Percentiles rank a stretch among this genome's conserved stretches.
Evolutionary conservation across 2,113 vertebrate genomes (phyloP).

Genomic region (Mobula birostris): DNA sequence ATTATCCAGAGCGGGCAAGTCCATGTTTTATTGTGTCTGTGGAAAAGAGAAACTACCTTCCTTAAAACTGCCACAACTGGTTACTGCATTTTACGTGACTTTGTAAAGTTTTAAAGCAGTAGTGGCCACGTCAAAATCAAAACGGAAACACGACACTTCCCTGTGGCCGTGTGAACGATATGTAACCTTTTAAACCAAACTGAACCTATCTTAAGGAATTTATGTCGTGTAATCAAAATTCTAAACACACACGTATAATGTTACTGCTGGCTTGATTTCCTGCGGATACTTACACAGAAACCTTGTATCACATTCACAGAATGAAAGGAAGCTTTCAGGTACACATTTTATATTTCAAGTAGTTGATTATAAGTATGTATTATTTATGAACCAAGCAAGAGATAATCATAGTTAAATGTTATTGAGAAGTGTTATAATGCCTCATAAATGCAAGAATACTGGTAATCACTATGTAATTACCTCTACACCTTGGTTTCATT

Average conservation of each 20-base stretch:
- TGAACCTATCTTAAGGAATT: not conserved
- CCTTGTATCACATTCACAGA: not conserved
- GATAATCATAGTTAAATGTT: not conserved
- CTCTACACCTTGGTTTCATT: not conserved
- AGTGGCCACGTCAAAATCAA: not conserved
- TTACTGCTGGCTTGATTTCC: slow-evolving; percentile 1
- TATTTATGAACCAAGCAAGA: not conserved
- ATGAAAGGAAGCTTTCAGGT: not conserved
- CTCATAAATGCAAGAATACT: not conserved
- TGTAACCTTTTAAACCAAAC: not conserved
- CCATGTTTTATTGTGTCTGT: not conserved
- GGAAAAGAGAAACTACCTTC: slow-evolving; percentile 5
- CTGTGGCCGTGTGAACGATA: not conserved
- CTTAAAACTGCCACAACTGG: slow-evolving; percentile 29
- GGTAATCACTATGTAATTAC: not conserved
- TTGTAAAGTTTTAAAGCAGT: not conserved
- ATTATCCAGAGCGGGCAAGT: not conserved
- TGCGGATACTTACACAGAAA: not conserved
- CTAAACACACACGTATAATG: not conserved
- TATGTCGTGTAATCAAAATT: not conserved
- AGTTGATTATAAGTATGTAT: not conserved
- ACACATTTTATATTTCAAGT: not conserved
- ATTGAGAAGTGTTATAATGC: not conserved
- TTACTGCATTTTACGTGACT: not conserved
- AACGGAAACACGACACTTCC: not conserved